These are phyloP conservation scores for Galeopsomyia nigrocyanea DNA, from an alignment of 2,888 invertebrate species.

Conservation along the genomic window DNA sequence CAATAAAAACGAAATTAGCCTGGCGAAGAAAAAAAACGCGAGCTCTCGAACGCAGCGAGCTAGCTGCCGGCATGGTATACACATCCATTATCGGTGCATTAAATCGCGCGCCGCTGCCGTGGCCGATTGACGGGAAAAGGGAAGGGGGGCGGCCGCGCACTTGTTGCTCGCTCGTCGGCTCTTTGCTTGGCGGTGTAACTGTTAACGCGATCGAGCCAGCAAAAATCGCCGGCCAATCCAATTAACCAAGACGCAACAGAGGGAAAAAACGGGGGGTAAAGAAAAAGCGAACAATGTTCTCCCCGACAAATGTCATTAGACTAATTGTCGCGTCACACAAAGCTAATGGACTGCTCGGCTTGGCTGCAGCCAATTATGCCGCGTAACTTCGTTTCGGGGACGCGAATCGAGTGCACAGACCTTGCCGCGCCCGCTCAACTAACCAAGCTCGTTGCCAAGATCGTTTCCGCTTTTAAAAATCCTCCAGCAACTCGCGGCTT, in stretches of 20 bases:
- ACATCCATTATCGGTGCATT: slow-evolving; percentile 29
- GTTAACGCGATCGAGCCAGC: slow-evolving; percentile 6
- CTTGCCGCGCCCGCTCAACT: background rate
- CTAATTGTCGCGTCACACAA: slow-evolving; percentile 36
- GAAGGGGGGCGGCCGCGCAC: slow-evolving; percentile 22
- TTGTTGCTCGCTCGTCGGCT: slow-evolving; percentile 27
- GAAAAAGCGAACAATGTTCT: background rate
- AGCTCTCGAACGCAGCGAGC: background rate
- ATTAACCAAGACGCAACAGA: slow-evolving; percentile 17
- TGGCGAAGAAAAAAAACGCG: no score
- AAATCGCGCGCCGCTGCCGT: background rate
- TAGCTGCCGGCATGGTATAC: no score
- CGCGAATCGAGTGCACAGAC: background rate
- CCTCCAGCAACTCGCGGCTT: no score
- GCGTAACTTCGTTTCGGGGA: slow-evolving; percentile 33
- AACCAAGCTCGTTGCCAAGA: no score
- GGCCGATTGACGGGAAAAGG: no score
- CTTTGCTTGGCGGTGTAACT: background rate
- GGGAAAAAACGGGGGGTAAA: background rate
- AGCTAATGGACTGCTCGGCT: slow-evolving; percentile 22
- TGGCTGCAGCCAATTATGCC: slow-evolving; percentile 26
- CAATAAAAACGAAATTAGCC: no score
- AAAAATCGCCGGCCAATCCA: slow-evolving; percentile 30
- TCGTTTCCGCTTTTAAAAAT: no score
- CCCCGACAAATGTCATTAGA: slow-evolving; percentile 26